Base-by-base conservation (phyloP, 30 jellyfish, hydroid and myxozoan genomes). In the Aurelia sp. region DNA sequence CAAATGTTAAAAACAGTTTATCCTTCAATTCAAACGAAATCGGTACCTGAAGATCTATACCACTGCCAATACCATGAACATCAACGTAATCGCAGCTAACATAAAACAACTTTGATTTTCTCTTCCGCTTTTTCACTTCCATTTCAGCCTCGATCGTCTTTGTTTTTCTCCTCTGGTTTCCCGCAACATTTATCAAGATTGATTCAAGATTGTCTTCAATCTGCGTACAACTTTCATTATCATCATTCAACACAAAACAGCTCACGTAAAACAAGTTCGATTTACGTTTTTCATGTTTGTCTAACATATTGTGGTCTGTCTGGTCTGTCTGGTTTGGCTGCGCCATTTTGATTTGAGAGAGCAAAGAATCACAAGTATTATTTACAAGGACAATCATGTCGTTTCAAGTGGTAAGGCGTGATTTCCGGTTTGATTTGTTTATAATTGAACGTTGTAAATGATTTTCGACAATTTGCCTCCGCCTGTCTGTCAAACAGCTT, bases 41-140 rank as follows among this genome's bases (percentile, higher is more conserved):
- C 30, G 61, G 5, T 33, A 71, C 67, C 70, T 41, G 70, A 48
- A 12, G 33, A 13, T 59, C 33, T 59, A 3, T 24, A 24, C 31
- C 64, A 21, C 35, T 63, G 1, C 84, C 73, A 67, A 44, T 52
- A 21, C 55, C 50, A 70, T 82, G 58, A 15, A 91, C 67, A 74
- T 90, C 88, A 9, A 90, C 27, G 48, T 84, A 81, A 58, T 85
- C 96, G 74, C 96, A 91, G 93, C 90, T 84, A 33, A 91, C 98
- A 51, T 91, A 85, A 74, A 91, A 91, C 82, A 91, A 80, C 84
- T 91, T 91, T 20, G 98, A 91, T 52, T 84, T 76, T 61, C 98
- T 76, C 74, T 50, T 67, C 74, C 40, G 82, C 44, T 21, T 35
- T 27, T 48, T 69, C 86, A 15, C 57, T 58, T 21, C 65, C 60